Evolutionary conservation across 2,888 invertebrate species (phyloP), one percentile per base, ranked within the genome.

Genomic region (Pristionchus entomophagus): DNA sequence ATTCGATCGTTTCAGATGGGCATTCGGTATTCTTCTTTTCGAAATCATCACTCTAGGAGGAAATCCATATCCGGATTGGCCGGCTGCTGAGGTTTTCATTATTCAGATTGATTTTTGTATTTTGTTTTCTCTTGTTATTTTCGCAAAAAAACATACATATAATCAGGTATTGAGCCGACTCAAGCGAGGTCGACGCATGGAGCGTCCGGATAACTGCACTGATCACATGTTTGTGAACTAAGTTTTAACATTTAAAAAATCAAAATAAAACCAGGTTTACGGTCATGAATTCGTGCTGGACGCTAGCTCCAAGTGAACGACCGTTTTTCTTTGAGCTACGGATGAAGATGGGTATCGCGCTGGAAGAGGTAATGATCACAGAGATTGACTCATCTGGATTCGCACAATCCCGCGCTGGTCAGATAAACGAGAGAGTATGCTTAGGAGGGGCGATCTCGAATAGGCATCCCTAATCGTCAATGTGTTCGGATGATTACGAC

Each of bases 221-320:
- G 81, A 81, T 81, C 53, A 81, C 51, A 56, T 81, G 81, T 81
- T n/a, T n/a, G n/a, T n/a, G n/a, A n/a, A n/a, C n/a, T n/a, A 19
- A 51, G 81, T 32, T 4, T 32, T 14, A 29, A 14, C 29, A 29
- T 12, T 2, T n/a, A n/a, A n/a, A n/a, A n/a, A n/a, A n/a, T n/a
- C n/a, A n/a, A n/a, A n/a, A n/a, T n/a, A n/a, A 22, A 49, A 4
- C 10, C 12, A 53, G 80, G 80, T 80, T 51, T 32, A 53, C 80
- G 3, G 19, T 81, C 22, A 81, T 81, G 81, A 51, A 51, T 6
- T 12, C 19, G 0, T 81, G 81, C 17, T 81, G 81, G 81, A 14
- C 17, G 4, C 10, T 56, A 8, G 22, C 17, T 12, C 81, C 81
- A 14, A 4, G 22, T 4, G 56, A 81, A 14, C 81, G 81, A 19